Percentiles rank a stretch among this genome's conserved stretches.
phyloP scores from a whole-genome alignment of 2,797 vertebrate species.

The Eurystomus glaucurus region DNA sequence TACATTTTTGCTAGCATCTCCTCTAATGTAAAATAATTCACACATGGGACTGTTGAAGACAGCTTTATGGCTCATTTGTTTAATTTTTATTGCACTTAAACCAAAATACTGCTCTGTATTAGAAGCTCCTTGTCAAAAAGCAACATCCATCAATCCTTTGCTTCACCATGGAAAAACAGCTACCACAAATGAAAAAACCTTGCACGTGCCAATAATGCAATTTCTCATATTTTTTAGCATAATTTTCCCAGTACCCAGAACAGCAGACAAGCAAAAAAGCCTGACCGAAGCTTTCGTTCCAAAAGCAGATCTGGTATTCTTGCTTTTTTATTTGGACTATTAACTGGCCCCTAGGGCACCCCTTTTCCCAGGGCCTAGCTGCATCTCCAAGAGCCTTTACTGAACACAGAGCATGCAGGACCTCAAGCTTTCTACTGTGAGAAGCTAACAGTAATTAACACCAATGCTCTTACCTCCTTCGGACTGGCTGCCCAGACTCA shows the following conservation, averaged over 20 bases:
- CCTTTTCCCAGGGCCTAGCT: neutral
- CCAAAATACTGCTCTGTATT: neutral
- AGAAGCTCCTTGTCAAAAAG: neutral
- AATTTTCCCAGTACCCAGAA: neutral
- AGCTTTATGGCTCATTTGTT: neutral
- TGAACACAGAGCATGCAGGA: neutral
- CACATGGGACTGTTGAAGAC: neutral
- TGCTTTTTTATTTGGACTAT: neutral
- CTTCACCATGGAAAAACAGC: neutral
- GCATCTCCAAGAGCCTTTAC: neutral
- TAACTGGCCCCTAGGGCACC: neutral
- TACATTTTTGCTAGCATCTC: neutral
- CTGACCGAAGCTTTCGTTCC: neutral
- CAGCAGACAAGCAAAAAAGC: neutral
- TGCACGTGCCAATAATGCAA: neutral
- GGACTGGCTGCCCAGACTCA: conserved; percentile 82
- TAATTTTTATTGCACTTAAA: neutral
- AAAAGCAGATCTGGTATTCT: neutral
- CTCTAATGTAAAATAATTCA: neutral
- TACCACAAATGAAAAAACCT: neutral
- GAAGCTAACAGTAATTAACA: neutral
- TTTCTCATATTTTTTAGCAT: neutral
- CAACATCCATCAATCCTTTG: neutral
- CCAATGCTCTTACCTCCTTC: conserved; percentile 82
- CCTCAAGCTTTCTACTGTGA: neutral